phyloP scores from a whole-genome alignment of 1,140 invertebrate species.

The Belonocnema kinseyi region DNA sequence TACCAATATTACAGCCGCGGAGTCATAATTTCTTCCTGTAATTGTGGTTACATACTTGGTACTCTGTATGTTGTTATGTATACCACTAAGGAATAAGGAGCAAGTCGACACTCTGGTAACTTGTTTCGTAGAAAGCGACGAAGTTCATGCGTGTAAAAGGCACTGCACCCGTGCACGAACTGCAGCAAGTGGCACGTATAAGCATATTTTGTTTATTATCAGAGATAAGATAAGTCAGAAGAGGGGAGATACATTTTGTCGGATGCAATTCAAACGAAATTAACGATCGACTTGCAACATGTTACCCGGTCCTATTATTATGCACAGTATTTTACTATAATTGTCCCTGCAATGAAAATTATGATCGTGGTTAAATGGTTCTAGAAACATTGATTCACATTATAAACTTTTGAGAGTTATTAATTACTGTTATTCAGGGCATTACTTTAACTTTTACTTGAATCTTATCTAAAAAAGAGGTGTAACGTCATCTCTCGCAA shows the following conservation, averaged over 20 bases:
- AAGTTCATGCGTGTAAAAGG: constrained; percentile 29
- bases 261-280: constrained; percentile 24
- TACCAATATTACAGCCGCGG: constrained; percentile 10
- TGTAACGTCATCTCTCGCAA: no score
- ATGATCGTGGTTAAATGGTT: background rate
- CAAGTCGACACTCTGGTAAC: constrained; percentile 11
- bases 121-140: constrained; percentile 25
- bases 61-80: constrained; percentile 1
- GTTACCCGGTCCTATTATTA: constrained; percentile 20
- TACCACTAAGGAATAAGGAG: constrained; percentile 10
- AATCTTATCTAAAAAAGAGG: no score
- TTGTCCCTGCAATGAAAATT: constrained; percentile 8
- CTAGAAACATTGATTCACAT: no score
- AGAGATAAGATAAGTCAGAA: constrained; percentile 9
- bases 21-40: constrained; percentile 20
- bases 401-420: background rate
- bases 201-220: constrained; percentile 30
- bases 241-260: constrained; percentile 13
- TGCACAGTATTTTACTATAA: constrained; percentile 27
- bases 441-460: background rate
- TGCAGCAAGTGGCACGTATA: constrained; percentile 24
- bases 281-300: constrained; percentile 25
- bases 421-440: constrained; percentile 7
- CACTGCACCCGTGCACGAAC: background rate
- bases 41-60: background rate